These are phyloP conservation scores for Noctua janthina DNA, from an alignment of 2,888 invertebrate genomes.

Conservation along the genomic window DNA sequence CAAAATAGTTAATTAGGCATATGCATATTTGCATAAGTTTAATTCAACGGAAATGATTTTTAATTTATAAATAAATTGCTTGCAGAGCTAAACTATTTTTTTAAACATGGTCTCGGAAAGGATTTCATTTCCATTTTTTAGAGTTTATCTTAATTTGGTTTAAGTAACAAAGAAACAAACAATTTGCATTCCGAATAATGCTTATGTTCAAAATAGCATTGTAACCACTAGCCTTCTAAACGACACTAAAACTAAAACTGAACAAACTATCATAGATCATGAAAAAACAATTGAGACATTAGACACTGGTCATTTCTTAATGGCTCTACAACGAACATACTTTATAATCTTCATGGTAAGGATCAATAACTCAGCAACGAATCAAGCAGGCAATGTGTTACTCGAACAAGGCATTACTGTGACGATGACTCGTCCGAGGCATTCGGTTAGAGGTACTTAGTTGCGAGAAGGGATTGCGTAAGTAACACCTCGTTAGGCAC, in stretches of 20 bases:
- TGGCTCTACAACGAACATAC: neutral
- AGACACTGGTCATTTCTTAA: conserved; percentile 31
- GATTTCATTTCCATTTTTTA: neutral
- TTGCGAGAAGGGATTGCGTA: conserved; percentile 55
- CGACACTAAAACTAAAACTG: conserved; percentile 3
- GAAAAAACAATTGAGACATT: conserved; percentile 31
- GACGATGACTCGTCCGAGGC: conserved; percentile 34
- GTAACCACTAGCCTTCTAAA: neutral
- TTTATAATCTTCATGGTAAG: conserved; percentile 31
- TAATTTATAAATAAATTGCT: conserved; percentile 6
- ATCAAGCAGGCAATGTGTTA: conserved; percentile 33
- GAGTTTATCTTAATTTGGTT: neutral
- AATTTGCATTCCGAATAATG: neutral
- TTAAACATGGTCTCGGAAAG: neutral
- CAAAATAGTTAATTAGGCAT: conserved; percentile 5
- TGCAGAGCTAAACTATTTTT: neutral
- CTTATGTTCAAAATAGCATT: neutral
- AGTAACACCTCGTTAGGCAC: conserved; percentile 56
- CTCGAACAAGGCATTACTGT: conserved; percentile 38
- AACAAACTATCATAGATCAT: conserved; percentile 11
- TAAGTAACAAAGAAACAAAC: neutral
- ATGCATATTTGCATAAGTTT: conserved; percentile 17
- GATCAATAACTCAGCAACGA: conserved; percentile 42
- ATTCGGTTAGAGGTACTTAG: conserved; percentile 40
- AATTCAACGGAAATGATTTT: conserved; percentile 8